phyloP scores from a whole-genome alignment of 2,888 invertebrate genomes.

The Octonoba sinensis region DNA sequence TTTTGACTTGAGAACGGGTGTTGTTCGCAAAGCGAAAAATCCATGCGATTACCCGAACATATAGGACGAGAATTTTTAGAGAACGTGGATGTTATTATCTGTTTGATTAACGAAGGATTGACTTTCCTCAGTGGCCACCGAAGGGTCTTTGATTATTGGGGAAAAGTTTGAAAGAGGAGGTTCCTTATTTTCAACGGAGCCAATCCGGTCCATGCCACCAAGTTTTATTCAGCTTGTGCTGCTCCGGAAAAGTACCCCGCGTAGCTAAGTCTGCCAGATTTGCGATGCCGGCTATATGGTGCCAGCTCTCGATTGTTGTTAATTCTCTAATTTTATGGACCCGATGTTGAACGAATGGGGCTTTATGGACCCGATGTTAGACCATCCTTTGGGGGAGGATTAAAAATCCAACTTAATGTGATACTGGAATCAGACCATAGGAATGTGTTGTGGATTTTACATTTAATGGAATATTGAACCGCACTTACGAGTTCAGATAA shows the following conservation, averaged over 20 bases:
- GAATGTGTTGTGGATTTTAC: background rate
- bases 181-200: background rate
- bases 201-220: background rate
- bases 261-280: background rate
- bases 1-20: background rate
- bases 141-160: background rate
- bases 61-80: background rate
- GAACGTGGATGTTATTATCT: background rate
- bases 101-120: background rate
- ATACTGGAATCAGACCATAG: background rate
- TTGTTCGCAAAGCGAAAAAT: background rate
- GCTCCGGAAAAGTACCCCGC: background rate
- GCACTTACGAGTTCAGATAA: background rate
- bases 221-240: background rate
- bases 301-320: background rate
- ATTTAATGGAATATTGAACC: background rate
- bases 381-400: too few species aligned
- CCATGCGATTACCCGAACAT: background rate
- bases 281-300: background rate
- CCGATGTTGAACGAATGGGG: background rate
- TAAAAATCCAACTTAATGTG: background rate
- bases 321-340: background rate
- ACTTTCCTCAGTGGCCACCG: background rate
- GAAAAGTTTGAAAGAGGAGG: background rate
- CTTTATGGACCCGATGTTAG: background rate